Conservation (phyloP, 2,797 vertebrate species). For the Sebastolobus altivelis region DNA sequence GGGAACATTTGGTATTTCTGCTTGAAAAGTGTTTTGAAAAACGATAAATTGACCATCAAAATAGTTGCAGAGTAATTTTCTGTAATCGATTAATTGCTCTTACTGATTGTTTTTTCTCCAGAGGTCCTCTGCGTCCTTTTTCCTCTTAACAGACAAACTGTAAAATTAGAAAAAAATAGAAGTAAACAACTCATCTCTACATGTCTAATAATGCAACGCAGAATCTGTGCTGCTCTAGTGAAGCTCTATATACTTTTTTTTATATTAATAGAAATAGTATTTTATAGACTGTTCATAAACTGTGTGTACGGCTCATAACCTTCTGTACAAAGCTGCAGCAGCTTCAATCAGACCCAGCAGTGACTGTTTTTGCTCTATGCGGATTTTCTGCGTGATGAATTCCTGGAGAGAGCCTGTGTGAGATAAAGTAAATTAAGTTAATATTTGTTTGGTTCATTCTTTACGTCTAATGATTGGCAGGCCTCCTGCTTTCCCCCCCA, state of each 20-base stretch:
- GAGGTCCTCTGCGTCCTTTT: slow-evolving; percentile 58
- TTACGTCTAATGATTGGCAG: slow-evolving; percentile 48
- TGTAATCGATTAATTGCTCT: slow-evolving; percentile 12
- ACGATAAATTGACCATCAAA: background rate
- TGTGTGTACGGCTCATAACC: slow-evolving; percentile 32
- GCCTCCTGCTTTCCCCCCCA: slow-evolving; percentile 18
- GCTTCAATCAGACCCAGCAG: slow-evolving; percentile 64
- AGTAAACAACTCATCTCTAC: background rate
- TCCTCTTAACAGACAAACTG: slow-evolving; percentile 64
- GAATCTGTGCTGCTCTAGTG: background rate
- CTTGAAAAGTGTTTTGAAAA: background rate
- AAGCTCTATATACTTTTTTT: background rate
- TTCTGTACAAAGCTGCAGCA: slow-evolving; percentile 55
- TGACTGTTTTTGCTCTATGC: slow-evolving; percentile 48
- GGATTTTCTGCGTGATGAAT: slow-evolving; percentile 66
- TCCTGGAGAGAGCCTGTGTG: slow-evolving; percentile 47
- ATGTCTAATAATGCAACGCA: background rate
- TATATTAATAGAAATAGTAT: background rate
- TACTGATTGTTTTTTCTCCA: slow-evolving; percentile 52
- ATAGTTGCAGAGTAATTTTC: background rate
- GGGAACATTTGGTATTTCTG: background rate
- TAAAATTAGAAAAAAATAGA: background rate
- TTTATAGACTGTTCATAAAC: background rate
- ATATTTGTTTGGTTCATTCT: slow-evolving; percentile 16
- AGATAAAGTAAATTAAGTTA: slow-evolving; percentile 24